These are phyloP conservation scores for Drosophila mettleri DNA, from an alignment of 2,888 invertebrate genomes.

Conservation along the genomic window DNA sequence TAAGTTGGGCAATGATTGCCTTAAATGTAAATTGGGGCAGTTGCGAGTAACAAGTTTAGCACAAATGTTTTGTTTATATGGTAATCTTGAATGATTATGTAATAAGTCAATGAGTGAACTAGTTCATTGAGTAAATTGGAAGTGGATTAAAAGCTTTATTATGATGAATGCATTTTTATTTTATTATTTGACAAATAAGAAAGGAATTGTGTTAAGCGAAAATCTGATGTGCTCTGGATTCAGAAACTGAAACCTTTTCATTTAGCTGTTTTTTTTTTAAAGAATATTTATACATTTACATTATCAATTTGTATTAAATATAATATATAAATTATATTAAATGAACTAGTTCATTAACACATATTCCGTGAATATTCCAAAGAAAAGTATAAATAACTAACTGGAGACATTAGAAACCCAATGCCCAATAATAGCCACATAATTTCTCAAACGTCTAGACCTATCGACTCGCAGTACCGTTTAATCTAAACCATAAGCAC, in stretches of 20 bases:
- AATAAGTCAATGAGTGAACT: constrained; percentile 11
- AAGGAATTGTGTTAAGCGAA: not conserved
- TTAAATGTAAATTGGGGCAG: constrained; percentile 27
- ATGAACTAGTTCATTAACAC: not conserved
- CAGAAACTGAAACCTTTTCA: not conserved
- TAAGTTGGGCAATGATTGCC: constrained; percentile 37
- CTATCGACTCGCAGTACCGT: constrained; percentile 22
- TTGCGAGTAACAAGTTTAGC: constrained; percentile 2
- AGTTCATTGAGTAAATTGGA: constrained; percentile 4
- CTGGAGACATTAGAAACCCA: not conserved
- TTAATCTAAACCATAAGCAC: constrained; percentile 9
- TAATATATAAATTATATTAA: no score
- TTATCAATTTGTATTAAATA: no score
- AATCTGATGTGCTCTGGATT: not conserved
- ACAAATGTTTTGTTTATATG: constrained; percentile 14
- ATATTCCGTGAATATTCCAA: no score
- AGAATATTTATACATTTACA: no score
- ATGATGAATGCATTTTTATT: not conserved
- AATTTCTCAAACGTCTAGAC: constrained; percentile 42
- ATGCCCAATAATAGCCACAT: not conserved
- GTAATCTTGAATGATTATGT: constrained; percentile 22
- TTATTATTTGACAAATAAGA: not conserved
- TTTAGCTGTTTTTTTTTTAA: not conserved
- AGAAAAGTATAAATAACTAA: no score
- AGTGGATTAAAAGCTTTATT: not conserved